These are phyloP conservation scores for Laticauda laticaudata DNA, from an alignment of 2,113 vertebrate genomes.

Conservation along the genomic window DNA sequence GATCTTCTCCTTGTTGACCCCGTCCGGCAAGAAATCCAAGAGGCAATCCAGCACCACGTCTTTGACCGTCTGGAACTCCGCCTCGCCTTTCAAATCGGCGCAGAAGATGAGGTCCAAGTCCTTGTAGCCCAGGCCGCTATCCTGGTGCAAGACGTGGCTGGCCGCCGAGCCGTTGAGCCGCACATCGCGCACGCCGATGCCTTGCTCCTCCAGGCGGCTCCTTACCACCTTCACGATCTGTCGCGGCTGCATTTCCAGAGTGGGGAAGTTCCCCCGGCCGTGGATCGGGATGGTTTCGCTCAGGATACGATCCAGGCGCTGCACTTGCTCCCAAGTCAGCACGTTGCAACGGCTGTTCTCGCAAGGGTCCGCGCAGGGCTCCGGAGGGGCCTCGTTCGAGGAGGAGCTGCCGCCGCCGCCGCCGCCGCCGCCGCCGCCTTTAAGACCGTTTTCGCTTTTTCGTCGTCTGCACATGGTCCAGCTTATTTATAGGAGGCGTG, in stretches of 20 bases:
- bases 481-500: not conserved
- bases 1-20: conserved; percentile 98
- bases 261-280: conserved; percentile 98
- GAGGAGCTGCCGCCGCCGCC: not conserved
- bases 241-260: conserved; percentile 91
- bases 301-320: conserved; percentile 90
- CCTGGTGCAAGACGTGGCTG: conserved; percentile 92
- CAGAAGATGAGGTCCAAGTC: conserved; percentile 98
- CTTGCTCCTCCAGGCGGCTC: conserved; percentile 87
- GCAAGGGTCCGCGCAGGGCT: conserved; percentile 60
- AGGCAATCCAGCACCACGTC: conserved; percentile 97
- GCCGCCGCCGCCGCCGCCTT: not conserved
- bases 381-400: not conserved
- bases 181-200: conserved; percentile 89
- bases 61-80: conserved; percentile 95
- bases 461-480: conserved; percentile 86
- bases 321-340: conserved; percentile 97
- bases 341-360: conserved; percentile 84
- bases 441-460: conserved; percentile 71
- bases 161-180: conserved; percentile 94
- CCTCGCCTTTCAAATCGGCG: conserved; percentile 90
- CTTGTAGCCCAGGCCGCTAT: conserved; percentile 95
- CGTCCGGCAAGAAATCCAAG: conserved; percentile 95
- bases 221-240: conserved; percentile 94
- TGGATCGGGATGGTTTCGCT: conserved; percentile 97